Base-by-base conservation (phyloP, 2,113 vertebrate genomes). In the Cricetomys ansorgei region DNA sequence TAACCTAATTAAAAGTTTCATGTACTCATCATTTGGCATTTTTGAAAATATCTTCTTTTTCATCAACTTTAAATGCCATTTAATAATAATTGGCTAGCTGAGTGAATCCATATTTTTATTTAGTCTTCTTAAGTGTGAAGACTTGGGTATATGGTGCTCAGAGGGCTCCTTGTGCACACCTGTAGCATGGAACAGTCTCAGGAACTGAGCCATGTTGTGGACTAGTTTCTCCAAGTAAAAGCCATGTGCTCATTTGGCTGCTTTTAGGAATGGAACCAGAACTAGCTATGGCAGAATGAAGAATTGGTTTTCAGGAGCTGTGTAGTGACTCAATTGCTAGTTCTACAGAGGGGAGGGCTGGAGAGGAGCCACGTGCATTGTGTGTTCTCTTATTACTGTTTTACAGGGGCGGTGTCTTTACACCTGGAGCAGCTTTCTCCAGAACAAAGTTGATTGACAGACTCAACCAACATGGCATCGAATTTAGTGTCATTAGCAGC, bases 361-460 rank as follows among this genome's bases (percentile, higher is more conserved):
- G 53, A 13, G n/a, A 34, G 31, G 12, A 29, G 57, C 70, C 5
- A 1, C 1, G 7, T 7, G 11, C 17, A 31, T 34, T 84, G 64
- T 84, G 64, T 76, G 72, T 80, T 76, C n/a, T 64, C 92, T 96
- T 73, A 0, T 94, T 62, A 65, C 80, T 91, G 9, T 97, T 96
- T 94, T 97, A 57, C 98, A 99, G 99, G 81, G 99, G 99, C 55
- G 99, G 99, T 1, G 99, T 99, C 1, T 99, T 99, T 96, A 98
- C 99, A 69, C 99, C 99, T 0, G 99, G 99, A 98, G 99, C 99
- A 9, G 99, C 94, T 25, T 99, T 99, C 96, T 99, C 98, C 55
- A 99, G 99, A 98, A 99, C 99, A 94, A 99, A 99, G 55, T 96
- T 99, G 96, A 99, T 99, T 25, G 98, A 99, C 90, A 99, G 99